Evolutionary conservation across 2,113 vertebrate genomes (phyloP).

Genomic region (Neogobius melanostomus): DNA sequence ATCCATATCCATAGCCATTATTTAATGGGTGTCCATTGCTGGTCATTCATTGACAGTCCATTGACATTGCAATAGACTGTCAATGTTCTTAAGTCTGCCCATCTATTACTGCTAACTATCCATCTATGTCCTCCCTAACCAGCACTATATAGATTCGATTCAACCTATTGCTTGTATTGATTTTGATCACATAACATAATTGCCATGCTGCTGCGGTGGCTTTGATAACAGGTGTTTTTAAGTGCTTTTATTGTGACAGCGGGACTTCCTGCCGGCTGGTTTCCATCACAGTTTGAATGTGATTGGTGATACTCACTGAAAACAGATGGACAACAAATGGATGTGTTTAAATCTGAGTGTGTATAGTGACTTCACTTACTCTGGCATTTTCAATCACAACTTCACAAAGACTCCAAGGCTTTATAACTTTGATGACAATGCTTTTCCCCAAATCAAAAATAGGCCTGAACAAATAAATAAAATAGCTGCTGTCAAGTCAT

Average conservation of each 20-base stretch:
- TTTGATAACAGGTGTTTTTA: not conserved
- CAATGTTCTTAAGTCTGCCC: too few relatives aligned
- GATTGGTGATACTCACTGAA: conserved; percentile 1
- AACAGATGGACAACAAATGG: conserved; percentile 9
- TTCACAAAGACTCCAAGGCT: not conserved
- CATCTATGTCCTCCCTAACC: too few relatives aligned
- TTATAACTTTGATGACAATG: not conserved
- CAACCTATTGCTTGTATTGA: too few relatives aligned
- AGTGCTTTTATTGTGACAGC: conserved; percentile 1
- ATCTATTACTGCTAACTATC: too few relatives aligned
- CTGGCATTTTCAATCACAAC: not conserved
- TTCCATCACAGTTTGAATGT: conserved; percentile 1
- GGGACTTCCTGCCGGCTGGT: not conserved
- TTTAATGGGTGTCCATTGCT: too few relatives aligned
- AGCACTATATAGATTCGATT: too few relatives aligned
- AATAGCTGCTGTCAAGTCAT: not conserved
- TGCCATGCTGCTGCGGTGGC: not conserved
- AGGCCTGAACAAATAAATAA: not conserved
- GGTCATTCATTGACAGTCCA: too few relatives aligned
- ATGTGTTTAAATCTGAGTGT: not conserved
- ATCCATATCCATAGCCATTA: too few relatives aligned
- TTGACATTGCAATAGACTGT: too few relatives aligned
- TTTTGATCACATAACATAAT: not conserved
- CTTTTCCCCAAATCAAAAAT: not conserved
- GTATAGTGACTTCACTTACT: not conserved